Evolutionary conservation across 2,113 vertebrate species (phyloP).

Genomic region (Salvator merianae): DNA sequence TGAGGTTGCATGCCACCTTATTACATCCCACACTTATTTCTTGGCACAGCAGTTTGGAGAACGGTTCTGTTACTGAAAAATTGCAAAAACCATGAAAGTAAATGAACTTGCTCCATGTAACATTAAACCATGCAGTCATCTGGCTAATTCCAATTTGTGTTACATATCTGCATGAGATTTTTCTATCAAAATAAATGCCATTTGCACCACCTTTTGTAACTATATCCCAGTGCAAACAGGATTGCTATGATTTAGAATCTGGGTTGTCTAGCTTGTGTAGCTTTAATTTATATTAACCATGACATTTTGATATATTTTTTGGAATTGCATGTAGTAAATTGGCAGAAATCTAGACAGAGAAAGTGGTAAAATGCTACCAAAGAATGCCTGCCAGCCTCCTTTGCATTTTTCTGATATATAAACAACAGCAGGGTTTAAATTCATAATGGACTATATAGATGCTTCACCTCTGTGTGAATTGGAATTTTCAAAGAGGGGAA

Average conservation of each 20-base stretch:
- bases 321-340: conserved; percentile 40
- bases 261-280: conserved; percentile 13
- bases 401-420: conserved; percentile 11
- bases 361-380: conserved; percentile 34
- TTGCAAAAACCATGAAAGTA: conserved; percentile 28
- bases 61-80: conserved; percentile 11
- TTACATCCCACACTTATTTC: neutral
- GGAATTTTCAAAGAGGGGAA: conserved; percentile 50
- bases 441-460: conserved; percentile 5
- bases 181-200: conserved; percentile 26
- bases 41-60: neutral
- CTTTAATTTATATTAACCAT: neutral
- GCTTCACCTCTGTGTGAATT: conserved; percentile 41
- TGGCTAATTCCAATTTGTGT: conserved; percentile 45
- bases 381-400: conserved; percentile 9
- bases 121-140: conserved; percentile 24
- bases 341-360: conserved; percentile 8
- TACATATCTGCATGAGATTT: conserved; percentile 27
- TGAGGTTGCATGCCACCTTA: neutral
- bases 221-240: neutral
- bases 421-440: conserved; percentile 43
- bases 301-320: conserved; percentile 40
- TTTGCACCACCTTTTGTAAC: neutral
- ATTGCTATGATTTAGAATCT: neutral
- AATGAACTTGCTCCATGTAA: neutral